A percentile compares a stretch with the other conserved stretches of the same genome.
phyloP scores from a whole-genome alignment of 1,140 invertebrate species.

The Psilanteris sp. region DNA sequence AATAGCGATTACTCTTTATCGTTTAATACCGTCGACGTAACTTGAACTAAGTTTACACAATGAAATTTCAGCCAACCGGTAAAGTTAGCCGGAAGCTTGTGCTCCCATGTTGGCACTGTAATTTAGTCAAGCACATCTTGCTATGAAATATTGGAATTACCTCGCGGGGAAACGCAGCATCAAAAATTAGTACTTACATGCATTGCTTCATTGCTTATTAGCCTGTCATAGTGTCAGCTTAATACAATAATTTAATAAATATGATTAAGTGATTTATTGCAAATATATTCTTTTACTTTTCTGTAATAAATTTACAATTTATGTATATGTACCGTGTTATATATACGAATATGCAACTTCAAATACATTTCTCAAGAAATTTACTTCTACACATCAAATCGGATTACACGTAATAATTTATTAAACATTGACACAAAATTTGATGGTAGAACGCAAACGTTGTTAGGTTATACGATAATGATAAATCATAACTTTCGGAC shows the following conservation, averaged over 20 bases:
- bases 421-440: constrained; percentile 33
- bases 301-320: too few species aligned
- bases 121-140: constrained; percentile 57
- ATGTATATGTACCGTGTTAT: too few species aligned
- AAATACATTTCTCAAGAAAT: too few species aligned
- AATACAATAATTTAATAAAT: neutral
- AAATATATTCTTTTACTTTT: too few species aligned
- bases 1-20: constrained; percentile 60
- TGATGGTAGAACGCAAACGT: constrained; percentile 22
- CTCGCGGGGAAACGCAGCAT: constrained; percentile 10
- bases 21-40: constrained; percentile 59
- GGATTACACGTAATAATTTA: constrained; percentile 29
- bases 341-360: neutral
- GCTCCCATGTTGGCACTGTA: constrained; percentile 40
- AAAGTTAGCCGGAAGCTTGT: constrained; percentile 49
- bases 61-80: constrained; percentile 50
- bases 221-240: constrained; percentile 5
- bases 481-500: constrained; percentile 48
- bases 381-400: too few species aligned
- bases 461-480: constrained; percentile 18
- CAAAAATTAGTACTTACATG: constrained; percentile 49
- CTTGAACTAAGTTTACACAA: constrained; percentile 54
- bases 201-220: constrained; percentile 23
- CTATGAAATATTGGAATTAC: constrained; percentile 52
- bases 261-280: too few species aligned